Percentiles rank a stretch among this genome's conserved stretches.
Conservation (phyloP, 2,113 vertebrate species). For the Trochalopteron elliotii region DNA sequence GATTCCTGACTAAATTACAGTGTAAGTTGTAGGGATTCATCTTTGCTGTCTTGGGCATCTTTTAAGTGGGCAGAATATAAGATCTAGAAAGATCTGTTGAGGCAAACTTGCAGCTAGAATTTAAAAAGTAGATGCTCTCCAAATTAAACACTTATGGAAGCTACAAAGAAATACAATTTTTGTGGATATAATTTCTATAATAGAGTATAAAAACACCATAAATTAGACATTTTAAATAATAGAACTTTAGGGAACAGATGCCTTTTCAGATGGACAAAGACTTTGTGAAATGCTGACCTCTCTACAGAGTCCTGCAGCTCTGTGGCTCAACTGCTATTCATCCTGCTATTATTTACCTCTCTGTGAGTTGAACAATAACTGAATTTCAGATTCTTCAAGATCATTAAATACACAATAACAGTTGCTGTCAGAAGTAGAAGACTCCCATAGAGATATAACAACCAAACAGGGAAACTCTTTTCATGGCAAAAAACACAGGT, state of each 20-base stretch:
- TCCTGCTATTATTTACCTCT: conserved; percentile 53
- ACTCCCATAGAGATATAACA: conserved; percentile 34
- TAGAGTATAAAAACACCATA: conserved; percentile 3
- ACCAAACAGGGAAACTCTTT: conserved; percentile 53
- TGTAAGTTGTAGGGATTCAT: background rate
- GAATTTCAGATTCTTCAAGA: conserved; percentile 60
- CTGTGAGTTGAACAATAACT: conserved; percentile 46
- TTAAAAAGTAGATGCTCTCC: background rate
- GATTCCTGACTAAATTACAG: background rate
- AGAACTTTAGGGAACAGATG: background rate
- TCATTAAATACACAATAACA: conserved; percentile 60
- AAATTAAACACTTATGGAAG: conserved; percentile 5
- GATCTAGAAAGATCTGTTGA: background rate
- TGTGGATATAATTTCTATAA: conserved; percentile 26
- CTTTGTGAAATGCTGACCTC: background rate
- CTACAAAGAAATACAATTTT: conserved; percentile 13
- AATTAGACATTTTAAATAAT: conserved; percentile 44
- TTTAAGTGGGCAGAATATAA: background rate
- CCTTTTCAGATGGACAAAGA: conserved; percentile 33
- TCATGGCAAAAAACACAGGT: conserved; percentile 62
- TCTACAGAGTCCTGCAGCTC: background rate
- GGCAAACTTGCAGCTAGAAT: background rate
- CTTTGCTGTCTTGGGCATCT: background rate
- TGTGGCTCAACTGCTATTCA: conserved; percentile 14
- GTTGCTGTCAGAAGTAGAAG: conserved; percentile 49